These are phyloP conservation scores for Lepidurus couesii DNA, from an alignment of 1,140 invertebrate genomes.

Conservation along the genomic window DNA sequence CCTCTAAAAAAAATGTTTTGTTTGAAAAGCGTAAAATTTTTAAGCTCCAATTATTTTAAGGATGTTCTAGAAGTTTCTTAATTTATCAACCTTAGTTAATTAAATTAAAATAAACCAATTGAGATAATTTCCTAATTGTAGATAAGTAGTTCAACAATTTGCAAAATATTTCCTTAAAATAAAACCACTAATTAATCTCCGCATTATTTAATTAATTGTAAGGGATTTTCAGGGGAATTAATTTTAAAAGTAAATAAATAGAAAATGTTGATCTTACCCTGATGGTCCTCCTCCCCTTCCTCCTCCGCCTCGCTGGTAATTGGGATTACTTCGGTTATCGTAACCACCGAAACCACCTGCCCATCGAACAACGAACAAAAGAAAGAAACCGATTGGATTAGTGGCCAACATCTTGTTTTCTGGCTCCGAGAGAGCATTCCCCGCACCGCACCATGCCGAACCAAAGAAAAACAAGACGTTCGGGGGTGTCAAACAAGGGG, in stretches of 20 bases:
- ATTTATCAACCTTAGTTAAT: too few species aligned
- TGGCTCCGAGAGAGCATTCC: not conserved
- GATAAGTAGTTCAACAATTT: too few species aligned
- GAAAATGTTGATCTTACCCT: not conserved
- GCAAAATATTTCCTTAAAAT: too few species aligned
- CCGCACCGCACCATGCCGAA: not conserved
- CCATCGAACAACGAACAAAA: not conserved
- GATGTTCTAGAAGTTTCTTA: too few species aligned
- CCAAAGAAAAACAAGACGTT: not conserved
- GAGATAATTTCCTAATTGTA: too few species aligned
- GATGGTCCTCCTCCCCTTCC: not conserved
- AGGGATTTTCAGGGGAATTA: too few species aligned
- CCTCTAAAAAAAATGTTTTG: not conserved
- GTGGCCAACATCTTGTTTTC: not conserved
- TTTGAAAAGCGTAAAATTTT: not conserved
- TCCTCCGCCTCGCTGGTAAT: not conserved
- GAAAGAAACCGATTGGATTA: not conserved
- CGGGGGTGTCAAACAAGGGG: not conserved
- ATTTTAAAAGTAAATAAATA: not conserved
- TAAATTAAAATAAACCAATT: too few species aligned
- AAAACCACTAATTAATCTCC: too few species aligned
- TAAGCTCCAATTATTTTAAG: too few species aligned
- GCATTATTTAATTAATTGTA: too few species aligned
- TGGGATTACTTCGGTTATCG: not conserved
- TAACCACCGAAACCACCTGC: conserved; percentile 1